phyloP scores from a whole-genome alignment of 2,113 vertebrate species.

The Corydoras maculifer region DNA sequence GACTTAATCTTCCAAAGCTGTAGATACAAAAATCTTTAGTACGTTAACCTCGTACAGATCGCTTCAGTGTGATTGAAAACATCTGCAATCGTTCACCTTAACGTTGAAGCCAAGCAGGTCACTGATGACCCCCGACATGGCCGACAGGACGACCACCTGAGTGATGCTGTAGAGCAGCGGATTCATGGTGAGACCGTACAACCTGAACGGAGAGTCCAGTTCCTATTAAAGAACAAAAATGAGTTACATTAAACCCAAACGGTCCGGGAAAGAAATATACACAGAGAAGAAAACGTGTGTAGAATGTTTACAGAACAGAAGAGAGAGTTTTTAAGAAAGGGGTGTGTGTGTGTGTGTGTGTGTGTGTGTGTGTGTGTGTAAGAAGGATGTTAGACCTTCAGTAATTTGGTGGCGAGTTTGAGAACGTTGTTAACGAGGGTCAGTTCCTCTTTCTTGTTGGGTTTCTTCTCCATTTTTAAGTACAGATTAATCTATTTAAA shows the following conservation, averaged over 20 bases:
- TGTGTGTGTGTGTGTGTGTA: too few relatives aligned
- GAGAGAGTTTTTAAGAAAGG: neutral
- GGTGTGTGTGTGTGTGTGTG: too few relatives aligned
- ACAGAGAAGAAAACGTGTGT: too few relatives aligned
- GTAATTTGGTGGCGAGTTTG: conserved; percentile 92
- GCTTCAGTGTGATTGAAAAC: too few relatives aligned
- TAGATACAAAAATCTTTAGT: conserved; percentile 23
- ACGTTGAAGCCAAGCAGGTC: conserved; percentile 97
- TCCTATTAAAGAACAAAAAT: conserved; percentile 64
- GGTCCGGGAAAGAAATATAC: too few relatives aligned
- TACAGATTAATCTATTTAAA: conserved; percentile 91
- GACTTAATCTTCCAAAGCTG: conserved; percentile 99
- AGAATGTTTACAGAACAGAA: neutral
- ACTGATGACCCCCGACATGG: conserved; percentile 96
- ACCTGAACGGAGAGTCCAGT: conserved; percentile 86
- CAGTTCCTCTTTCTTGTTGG: conserved; percentile 97
- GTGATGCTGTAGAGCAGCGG: conserved; percentile 98
- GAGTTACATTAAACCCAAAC: too few relatives aligned
- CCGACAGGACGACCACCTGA: conserved; percentile 95
- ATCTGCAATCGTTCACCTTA: conserved; percentile 71
- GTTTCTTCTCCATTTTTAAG: conserved; percentile 99
- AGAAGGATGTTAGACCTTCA: conserved; percentile 73
- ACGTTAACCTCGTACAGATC: too few relatives aligned
- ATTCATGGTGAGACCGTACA: conserved; percentile 97
- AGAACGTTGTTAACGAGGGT: conserved; percentile 97